These are phyloP conservation scores for Ophion costatus DNA, from an alignment of 2,888 invertebrate species.

Conservation along the genomic window DNA sequence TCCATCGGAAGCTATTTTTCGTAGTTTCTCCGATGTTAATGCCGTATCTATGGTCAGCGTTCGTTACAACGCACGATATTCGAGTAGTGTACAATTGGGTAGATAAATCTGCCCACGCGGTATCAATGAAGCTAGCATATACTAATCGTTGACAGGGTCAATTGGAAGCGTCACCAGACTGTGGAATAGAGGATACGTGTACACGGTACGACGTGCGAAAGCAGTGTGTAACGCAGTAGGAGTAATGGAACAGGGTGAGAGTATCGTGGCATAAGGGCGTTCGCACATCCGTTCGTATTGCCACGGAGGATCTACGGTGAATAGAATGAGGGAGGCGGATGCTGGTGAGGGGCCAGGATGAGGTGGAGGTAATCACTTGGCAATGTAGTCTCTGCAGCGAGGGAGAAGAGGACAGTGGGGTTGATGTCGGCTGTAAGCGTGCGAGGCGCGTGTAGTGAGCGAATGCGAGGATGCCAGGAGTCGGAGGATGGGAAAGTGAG, in stretches of 20 bases:
- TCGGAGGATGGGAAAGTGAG: slow-evolving; percentile 43
- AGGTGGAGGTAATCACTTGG: slow-evolving; percentile 80
- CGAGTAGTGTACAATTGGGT: not conserved
- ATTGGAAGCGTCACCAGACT: slow-evolving; percentile 45
- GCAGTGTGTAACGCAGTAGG: slow-evolving; percentile 45
- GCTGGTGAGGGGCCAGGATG: slow-evolving; percentile 54
- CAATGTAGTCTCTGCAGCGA: slow-evolving; percentile 79
- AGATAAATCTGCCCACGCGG: slow-evolving; percentile 3
- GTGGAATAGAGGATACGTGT: slow-evolving; percentile 37
- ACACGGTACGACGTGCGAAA: slow-evolving; percentile 51
- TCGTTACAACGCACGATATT: not conserved
- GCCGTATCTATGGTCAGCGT: not conserved
- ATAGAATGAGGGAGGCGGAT: slow-evolving; percentile 47
- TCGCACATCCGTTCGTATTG: slow-evolving; percentile 23
- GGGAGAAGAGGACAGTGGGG: slow-evolving; percentile 63
- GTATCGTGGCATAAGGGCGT: slow-evolving; percentile 50
- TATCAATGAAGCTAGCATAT: slow-evolving; percentile 47
- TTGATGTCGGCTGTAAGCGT: slow-evolving; percentile 53
- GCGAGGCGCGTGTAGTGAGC: slow-evolving; percentile 42
- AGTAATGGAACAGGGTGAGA: slow-evolving; percentile 30
- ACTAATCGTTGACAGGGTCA: slow-evolving; percentile 52
- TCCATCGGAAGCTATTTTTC: not conserved
- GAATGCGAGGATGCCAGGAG: slow-evolving; percentile 9
- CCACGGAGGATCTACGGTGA: slow-evolving; percentile 25
- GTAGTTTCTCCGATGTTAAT: not conserved